Evolutionary conservation across 2,797 vertebrate genomes (phyloP).

Genomic region (Stomatorhinus walkeri): DNA sequence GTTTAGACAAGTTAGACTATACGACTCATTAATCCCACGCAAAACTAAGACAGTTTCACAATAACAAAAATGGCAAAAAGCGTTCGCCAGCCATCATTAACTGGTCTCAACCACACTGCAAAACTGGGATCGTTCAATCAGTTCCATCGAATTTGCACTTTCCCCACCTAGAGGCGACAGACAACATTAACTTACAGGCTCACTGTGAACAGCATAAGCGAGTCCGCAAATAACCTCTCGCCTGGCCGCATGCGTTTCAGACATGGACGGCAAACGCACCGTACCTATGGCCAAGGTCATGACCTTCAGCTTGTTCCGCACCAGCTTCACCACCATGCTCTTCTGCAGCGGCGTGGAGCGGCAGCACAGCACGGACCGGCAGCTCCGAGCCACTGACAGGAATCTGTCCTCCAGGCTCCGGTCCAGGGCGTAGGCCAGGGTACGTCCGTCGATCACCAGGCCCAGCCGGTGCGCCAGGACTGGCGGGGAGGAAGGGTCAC

Average conservation of each 20-base stretch:
- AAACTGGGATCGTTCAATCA: not conserved
- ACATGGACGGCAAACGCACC: not conserved
- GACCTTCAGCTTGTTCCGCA: constrained; percentile 91
- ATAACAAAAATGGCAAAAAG: not conserved
- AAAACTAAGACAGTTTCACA: not conserved
- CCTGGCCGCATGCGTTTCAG: not conserved
- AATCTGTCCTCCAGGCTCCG: constrained; percentile 82
- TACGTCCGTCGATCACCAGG: constrained; percentile 88
- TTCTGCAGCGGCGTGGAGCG: constrained; percentile 93
- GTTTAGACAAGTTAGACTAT: not conserved
- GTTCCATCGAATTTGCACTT: not conserved
- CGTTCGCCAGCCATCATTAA: not conserved
- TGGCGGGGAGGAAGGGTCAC: constrained; percentile 42
- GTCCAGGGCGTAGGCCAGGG: constrained; percentile 86
- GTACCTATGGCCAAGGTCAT: constrained; percentile 95
- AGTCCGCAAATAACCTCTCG: constrained; percentile 14
- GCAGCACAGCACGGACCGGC: constrained; percentile 87
- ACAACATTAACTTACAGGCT: not conserved
- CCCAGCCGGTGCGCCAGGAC: constrained; percentile 65
- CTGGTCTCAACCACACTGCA: not conserved
- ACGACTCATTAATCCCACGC: not conserved
- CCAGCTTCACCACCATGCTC: constrained; percentile 94
- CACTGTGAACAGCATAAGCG: not conserved
- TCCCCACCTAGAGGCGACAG: not conserved
- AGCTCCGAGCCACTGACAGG: constrained; percentile 76